Percentiles rank a stretch among this genome's conserved stretches.
These are phyloP conservation scores for Drosophila subquinaria DNA, from an alignment of 2,888 invertebrate species.

Conservation along the genomic window DNA sequence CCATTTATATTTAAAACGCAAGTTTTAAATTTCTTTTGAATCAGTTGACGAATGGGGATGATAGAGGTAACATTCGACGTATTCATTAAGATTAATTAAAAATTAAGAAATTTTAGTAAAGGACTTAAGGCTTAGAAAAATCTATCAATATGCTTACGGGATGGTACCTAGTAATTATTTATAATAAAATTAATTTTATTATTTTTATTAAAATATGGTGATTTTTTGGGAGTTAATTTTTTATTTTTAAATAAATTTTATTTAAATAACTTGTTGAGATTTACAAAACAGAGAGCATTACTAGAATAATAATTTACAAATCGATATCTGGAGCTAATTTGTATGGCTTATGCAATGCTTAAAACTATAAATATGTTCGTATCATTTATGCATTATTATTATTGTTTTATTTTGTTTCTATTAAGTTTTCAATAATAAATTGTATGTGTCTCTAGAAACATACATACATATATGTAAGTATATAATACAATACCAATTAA, in stretches of 20 bases:
- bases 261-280: slow-evolving; percentile 80
- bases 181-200: too few species aligned
- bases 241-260: slow-evolving; percentile 78
- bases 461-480: slow-evolving; percentile 31
- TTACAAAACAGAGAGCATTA: slow-evolving; percentile 78
- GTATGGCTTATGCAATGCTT: slow-evolving; percentile 61
- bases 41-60: too few species aligned
- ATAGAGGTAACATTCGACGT: too few species aligned
- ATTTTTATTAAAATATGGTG: too few species aligned
- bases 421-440: slow-evolving; percentile 26
- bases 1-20: too few species aligned
- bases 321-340: slow-evolving; percentile 67
- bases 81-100: too few species aligned
- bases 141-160: too few species aligned
- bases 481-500: slow-evolving; percentile 61
- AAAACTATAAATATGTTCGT: slow-evolving; percentile 45
- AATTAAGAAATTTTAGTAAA: too few species aligned
- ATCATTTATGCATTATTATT: slow-evolving; percentile 37
- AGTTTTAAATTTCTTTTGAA: too few species aligned
- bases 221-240: slow-evolving; percentile 5
- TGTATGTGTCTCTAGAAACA: slow-evolving; percentile 60
- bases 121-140: too few species aligned
- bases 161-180: too few species aligned
- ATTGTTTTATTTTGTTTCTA: slow-evolving; percentile 28
- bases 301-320: slow-evolving; percentile 74